A percentile compares a stretch with the other conserved stretches of the same genome.
Conservation (phyloP, 2,888 invertebrate species). For the Catocala sponsa region DNA sequence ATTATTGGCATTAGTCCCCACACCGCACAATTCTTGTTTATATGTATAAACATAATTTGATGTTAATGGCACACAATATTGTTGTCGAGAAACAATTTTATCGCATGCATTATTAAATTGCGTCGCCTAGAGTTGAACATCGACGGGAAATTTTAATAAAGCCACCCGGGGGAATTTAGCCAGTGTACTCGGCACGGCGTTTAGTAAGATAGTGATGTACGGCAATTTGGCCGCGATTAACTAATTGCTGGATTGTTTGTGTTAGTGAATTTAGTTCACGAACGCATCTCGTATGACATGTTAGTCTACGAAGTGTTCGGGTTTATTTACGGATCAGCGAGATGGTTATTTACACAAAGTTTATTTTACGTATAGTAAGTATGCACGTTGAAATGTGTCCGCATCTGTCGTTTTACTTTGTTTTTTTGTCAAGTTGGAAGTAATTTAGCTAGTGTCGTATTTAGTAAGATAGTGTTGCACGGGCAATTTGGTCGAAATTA, state of each 20-base stretch:
- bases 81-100: slow-evolving; percentile 60
- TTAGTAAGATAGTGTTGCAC: too few species aligned
- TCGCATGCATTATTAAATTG: slow-evolving; percentile 68
- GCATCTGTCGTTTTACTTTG: too few species aligned
- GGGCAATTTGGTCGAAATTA: too few species aligned
- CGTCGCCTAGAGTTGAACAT: slow-evolving; percentile 56
- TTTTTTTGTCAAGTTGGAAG: too few species aligned
- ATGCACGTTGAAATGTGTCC: too few species aligned
- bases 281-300: background rate
- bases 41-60: slow-evolving; percentile 38
- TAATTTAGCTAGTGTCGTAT: too few species aligned
- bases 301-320: too few species aligned
- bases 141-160: slow-evolving; percentile 68
- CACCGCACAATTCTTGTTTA: slow-evolving; percentile 25
- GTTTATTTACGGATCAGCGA: background rate
- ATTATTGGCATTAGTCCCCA: slow-evolving; percentile 25
- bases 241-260: slow-evolving; percentile 36
- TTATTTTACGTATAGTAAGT: too few species aligned
- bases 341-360: too few species aligned
- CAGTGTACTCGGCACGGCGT: slow-evolving; percentile 41
- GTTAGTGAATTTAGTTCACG: slow-evolving; percentile 29
- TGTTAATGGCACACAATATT: slow-evolving; percentile 44
- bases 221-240: slow-evolving; percentile 28
- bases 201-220: slow-evolving; percentile 44
- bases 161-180: slow-evolving; percentile 46